A percentile compares a stretch with the other conserved stretches of the same genome.
phyloP scores from a whole-genome alignment of 2,113 vertebrate species.

The Myotis brandtii region DNA sequence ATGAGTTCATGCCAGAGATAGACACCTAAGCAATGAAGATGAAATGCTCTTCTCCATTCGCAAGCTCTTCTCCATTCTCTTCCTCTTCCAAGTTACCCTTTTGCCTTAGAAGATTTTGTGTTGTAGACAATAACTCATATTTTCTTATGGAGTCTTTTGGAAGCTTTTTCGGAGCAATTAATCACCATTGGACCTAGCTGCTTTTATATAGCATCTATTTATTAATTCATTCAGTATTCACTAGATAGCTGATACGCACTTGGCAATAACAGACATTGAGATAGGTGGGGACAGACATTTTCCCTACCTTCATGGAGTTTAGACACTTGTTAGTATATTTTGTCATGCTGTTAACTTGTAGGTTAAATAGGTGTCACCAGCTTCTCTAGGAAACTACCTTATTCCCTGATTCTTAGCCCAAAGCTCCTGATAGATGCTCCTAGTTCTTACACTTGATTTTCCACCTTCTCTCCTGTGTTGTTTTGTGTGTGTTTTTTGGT shows the following conservation, averaged over 20 bases:
- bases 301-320: not conserved
- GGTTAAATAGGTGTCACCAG: not conserved
- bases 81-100: not conserved
- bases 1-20: not conserved
- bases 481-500: not conserved
- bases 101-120: not conserved
- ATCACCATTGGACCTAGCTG: not conserved
- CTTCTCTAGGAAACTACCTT: not conserved
- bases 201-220: not conserved
- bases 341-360: not conserved
- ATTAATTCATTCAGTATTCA: not conserved
- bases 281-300: not conserved
- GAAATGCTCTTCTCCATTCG: not conserved
- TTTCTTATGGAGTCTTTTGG: not conserved
- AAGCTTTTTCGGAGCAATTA: not conserved
- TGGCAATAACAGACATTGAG: not conserved
- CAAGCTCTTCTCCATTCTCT: not conserved
- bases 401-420: not conserved
- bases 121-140: not conserved
- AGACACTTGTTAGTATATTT: not conserved
- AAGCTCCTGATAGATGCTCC: not conserved
- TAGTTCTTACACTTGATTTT: not conserved
- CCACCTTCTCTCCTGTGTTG: not conserved
- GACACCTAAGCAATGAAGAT: not conserved
- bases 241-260: not conserved